phyloP scores from a whole-genome alignment of 2,888 invertebrate species.

The Seira musarum region DNA sequence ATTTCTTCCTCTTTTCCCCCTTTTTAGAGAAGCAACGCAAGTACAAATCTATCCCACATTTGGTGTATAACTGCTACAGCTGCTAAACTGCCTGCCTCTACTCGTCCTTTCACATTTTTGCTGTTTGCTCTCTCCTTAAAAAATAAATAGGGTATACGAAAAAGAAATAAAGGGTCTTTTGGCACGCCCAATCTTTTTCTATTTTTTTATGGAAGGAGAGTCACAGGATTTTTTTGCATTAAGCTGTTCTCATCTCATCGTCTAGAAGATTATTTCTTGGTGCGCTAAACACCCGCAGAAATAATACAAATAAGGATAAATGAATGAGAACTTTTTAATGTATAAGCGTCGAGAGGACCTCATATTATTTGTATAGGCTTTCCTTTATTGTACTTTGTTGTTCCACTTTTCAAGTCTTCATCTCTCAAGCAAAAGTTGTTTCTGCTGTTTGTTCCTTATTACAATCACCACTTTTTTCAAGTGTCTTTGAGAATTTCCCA shows the following conservation, averaged over 20 bases:
- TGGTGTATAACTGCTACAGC: conserved; percentile 22
- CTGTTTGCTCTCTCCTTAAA: conserved; percentile 20
- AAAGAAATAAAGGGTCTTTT: conserved; percentile 17
- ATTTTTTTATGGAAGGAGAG: not conserved
- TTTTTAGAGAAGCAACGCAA: not conserved
- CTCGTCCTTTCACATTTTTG: conserved; percentile 15
- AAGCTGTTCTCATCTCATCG: not conserved
- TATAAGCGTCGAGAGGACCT: not conserved
- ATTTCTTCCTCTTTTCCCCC: not conserved
- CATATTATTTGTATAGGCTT: not conserved
- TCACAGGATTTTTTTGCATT: not conserved
- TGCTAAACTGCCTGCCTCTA: conserved; percentile 36
- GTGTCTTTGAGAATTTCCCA: not conserved
- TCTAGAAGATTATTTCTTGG: not conserved
- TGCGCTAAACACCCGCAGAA: conserved; percentile 18
- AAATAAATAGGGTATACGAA: conserved; percentile 25
- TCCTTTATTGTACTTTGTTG: not conserved
- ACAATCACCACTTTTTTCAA: not conserved
- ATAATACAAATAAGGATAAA: conserved; percentile 17
- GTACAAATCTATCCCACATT: not conserved
- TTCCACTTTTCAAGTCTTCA: not conserved
- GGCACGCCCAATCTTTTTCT: conserved; percentile 31
- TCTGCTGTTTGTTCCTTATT: not conserved
- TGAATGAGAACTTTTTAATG: conserved; percentile 18
- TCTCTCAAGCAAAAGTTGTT: not conserved